Evolutionary conservation across 2,888 invertebrate species (phyloP).

Genomic region (Stramonita haemastoma): DNA sequence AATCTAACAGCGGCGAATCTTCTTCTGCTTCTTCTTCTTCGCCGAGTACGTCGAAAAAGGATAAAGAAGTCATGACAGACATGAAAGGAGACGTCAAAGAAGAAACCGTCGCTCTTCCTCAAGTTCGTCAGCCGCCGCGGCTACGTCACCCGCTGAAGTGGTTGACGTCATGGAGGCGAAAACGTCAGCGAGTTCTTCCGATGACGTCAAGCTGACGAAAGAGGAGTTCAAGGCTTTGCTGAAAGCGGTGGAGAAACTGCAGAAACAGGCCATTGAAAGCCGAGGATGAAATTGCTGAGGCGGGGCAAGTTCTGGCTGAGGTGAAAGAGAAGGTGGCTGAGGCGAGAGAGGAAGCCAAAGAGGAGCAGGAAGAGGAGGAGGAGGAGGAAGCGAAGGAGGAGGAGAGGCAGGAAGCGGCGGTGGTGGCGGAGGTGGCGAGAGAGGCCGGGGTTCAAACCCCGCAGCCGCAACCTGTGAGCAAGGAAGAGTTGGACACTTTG

Average conservation of each 20-base stretch:
- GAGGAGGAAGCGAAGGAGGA: neutral
- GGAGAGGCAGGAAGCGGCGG: neutral
- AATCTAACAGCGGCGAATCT: neutral
- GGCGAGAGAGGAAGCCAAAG: slow-evolving; percentile 2
- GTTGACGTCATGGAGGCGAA: neutral
- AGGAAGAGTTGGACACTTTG: slow-evolving; percentile 38
- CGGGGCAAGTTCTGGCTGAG: slow-evolving; percentile 27
- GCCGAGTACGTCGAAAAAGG: slow-evolving; percentile 31
- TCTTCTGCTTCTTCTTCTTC: neutral
- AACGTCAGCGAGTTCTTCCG: neutral
- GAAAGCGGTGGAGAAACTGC: slow-evolving; percentile 50
- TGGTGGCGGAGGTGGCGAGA: neutral
- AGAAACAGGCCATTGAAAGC: slow-evolving; percentile 49
- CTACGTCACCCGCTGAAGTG: no score
- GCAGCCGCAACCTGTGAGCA: slow-evolving; percentile 19
- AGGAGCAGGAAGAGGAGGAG: neutral
- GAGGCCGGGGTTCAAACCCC: neutral
- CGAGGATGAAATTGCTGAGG: slow-evolving; percentile 44
- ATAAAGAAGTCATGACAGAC: slow-evolving; percentile 35
- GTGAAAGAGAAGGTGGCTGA: slow-evolving; percentile 29
- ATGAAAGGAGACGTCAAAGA: slow-evolving; percentile 5
- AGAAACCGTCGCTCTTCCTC: neutral
- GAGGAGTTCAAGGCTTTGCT: slow-evolving; percentile 51
- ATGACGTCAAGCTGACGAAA: slow-evolving; percentile 44
- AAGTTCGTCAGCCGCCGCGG: neutral